Evolutionary conservation across 2,888 invertebrate genomes (phyloP).

Genomic region (Hartigia nigra): DNA sequence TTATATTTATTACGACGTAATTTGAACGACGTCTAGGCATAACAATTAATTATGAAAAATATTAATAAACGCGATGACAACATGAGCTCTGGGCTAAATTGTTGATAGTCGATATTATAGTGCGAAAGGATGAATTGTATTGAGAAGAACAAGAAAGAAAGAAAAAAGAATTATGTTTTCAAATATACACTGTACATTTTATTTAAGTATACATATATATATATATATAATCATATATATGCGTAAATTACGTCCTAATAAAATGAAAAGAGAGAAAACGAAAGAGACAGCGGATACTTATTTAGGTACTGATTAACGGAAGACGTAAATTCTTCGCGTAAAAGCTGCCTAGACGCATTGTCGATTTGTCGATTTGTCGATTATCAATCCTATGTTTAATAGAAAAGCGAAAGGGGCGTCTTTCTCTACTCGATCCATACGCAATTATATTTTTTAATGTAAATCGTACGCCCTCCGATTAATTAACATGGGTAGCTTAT

Average conservation of each 20-base stretch:
- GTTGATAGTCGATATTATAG: slow-evolving; percentile 22
- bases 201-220: slow-evolving; percentile 27
- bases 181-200: slow-evolving; percentile 30
- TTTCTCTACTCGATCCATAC: neutral
- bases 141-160: neutral
- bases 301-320: neutral
- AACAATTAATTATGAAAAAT: slow-evolving; percentile 37
- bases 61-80: slow-evolving; percentile 26
- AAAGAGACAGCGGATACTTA: neutral
- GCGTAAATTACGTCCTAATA: slow-evolving; percentile 26
- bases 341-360: neutral
- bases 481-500: neutral
- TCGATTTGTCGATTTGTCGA: neutral
- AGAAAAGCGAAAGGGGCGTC: neutral
- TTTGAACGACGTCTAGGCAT: slow-evolving; percentile 41
- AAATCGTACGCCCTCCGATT: neutral
- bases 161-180: slow-evolving; percentile 6
- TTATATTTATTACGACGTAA: slow-evolving; percentile 57
- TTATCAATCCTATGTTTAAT: neutral
- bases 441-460: neutral
- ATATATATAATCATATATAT: slow-evolving; percentile 4
- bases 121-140: slow-evolving; percentile 1
- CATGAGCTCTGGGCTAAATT: slow-evolving; percentile 19
- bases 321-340: neutral
- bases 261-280: neutral